Percentiles rank a stretch among this genome's conserved stretches.
These are phyloP conservation scores for Panagrolaimus sp. DNA, from an alignment of 1,140 invertebrate genomes.

Conservation along the genomic window DNA sequence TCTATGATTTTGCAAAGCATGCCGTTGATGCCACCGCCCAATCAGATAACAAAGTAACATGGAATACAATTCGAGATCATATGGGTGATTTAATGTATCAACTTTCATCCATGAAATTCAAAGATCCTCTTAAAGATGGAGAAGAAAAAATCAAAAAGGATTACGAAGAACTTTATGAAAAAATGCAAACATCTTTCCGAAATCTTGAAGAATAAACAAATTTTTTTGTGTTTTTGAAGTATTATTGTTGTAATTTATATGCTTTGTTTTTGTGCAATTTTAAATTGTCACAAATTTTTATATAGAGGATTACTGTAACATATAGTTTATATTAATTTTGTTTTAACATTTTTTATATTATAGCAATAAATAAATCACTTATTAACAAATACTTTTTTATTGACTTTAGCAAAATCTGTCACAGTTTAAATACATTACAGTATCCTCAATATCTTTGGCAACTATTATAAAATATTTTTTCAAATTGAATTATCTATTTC, in stretches of 20 bases:
- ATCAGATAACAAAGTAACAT: constrained; percentile 92
- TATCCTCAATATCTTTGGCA: too few species aligned
- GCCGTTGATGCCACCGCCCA: constrained; percentile 94
- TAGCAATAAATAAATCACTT: not conserved
- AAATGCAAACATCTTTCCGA: constrained; percentile 91
- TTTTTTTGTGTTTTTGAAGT: not conserved
- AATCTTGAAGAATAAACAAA: constrained; percentile 99
- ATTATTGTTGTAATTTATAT: too few species aligned
- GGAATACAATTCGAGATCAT: constrained; percentile 89
- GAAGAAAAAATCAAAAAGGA: constrained; percentile 93
- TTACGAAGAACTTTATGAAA: constrained; percentile 88
- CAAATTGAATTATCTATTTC: too few species aligned
- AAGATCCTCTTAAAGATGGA: constrained; percentile 94
- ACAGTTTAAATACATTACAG: too few species aligned
- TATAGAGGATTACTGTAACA: constrained; percentile 25
- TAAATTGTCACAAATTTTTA: constrained; percentile 32
- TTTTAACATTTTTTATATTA: not conserved
- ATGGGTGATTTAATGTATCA: constrained; percentile 94
- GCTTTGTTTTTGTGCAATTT: too few species aligned
- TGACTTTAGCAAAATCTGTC: not conserved
- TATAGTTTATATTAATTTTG: not conserved
- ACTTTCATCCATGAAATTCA: constrained; percentile 99
- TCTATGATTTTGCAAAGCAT: constrained; percentile 95
- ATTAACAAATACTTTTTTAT: not conserved
- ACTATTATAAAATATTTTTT: too few species aligned